Evolutionary conservation across 30 jellyfish, hydroid and myxozoan genomes (phyloP).

Genomic region (Sanderia malayensis): DNA sequence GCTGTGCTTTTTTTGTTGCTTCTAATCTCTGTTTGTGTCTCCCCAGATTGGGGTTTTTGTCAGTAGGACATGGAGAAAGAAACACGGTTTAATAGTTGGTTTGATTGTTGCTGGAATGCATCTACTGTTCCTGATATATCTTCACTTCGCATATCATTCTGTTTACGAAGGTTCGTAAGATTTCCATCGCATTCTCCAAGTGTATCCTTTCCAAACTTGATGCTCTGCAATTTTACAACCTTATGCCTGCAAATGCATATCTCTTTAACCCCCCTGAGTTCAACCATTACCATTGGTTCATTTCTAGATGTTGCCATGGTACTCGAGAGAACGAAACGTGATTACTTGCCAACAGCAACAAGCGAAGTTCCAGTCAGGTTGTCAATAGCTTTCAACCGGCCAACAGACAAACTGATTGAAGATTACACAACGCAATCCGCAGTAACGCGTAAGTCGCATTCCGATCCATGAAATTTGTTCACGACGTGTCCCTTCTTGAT

Average conservation of each 20-base stretch:
- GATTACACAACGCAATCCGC: conserved; percentile 9
- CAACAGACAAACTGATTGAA: background rate
- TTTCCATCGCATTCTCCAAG: background rate
- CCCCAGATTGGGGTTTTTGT: conserved; percentile 83
- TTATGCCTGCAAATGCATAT: too few species aligned
- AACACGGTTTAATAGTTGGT: conserved; percentile 83
- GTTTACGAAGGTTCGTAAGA: conserved; percentile 71
- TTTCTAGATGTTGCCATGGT: conserved; percentile 42
- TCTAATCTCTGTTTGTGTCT: too few species aligned
- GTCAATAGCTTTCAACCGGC: background rate
- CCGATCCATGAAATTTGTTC: too few species aligned
- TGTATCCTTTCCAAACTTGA: background rate
- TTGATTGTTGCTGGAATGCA: conserved; percentile 70
- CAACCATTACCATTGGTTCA: background rate
- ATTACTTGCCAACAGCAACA: background rate
- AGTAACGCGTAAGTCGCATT: background rate
- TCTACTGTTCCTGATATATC: conserved; percentile 67
- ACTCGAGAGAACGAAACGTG: conserved; percentile 52
- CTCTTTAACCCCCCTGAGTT: too few species aligned
- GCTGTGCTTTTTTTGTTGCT: too few species aligned
- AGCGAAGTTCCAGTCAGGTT: background rate
- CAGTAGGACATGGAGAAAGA: conserved; percentile 94
- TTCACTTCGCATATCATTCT: conserved; percentile 89
- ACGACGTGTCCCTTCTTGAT: too few species aligned
- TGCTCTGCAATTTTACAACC: too few species aligned